phyloP scores from a whole-genome alignment of 2,797 vertebrate species.

The Scolopax bukidnonensis region DNA sequence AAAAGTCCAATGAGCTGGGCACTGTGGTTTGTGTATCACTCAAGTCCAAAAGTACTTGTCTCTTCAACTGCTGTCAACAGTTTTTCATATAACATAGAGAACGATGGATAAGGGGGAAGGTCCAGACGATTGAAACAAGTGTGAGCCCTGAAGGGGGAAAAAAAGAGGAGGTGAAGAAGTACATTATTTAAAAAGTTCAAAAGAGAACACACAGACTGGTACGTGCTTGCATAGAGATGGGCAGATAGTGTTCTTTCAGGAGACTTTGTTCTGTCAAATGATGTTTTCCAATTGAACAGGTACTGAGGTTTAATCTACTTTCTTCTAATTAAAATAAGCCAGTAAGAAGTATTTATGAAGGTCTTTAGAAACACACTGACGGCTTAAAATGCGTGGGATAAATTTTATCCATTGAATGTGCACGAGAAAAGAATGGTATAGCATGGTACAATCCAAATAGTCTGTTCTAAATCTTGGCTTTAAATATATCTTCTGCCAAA shows the following conservation, averaged over 20 bases:
- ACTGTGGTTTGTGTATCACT: conserved; percentile 78
- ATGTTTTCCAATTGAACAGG: neutral
- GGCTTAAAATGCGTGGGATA: neutral
- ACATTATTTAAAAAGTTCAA: conserved; percentile 29
- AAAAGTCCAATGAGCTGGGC: conserved; percentile 40
- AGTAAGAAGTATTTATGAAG: neutral
- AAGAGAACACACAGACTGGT: conserved; percentile 21
- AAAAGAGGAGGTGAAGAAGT: neutral
- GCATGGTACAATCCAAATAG: neutral
- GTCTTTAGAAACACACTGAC: neutral
- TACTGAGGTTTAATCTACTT: neutral
- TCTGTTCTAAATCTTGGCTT: neutral
- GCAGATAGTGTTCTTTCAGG: neutral
- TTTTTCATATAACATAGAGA: conserved; percentile 98
- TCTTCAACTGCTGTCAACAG: conserved; percentile 96
- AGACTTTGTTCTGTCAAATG: conserved; percentile 17
- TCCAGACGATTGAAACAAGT: conserved; percentile 98
- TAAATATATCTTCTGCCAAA: neutral
- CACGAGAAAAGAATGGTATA: neutral
- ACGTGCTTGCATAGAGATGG: neutral
- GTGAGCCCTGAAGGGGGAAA: conserved; percentile 85
- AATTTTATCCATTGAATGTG: neutral
- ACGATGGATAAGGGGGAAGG: conserved; percentile 95
- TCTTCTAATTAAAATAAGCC: neutral
- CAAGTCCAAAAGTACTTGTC: conserved; percentile 96